Evolutionary conservation across 2,113 vertebrate genomes (phyloP).

Genomic region (Indri indri): DNA sequence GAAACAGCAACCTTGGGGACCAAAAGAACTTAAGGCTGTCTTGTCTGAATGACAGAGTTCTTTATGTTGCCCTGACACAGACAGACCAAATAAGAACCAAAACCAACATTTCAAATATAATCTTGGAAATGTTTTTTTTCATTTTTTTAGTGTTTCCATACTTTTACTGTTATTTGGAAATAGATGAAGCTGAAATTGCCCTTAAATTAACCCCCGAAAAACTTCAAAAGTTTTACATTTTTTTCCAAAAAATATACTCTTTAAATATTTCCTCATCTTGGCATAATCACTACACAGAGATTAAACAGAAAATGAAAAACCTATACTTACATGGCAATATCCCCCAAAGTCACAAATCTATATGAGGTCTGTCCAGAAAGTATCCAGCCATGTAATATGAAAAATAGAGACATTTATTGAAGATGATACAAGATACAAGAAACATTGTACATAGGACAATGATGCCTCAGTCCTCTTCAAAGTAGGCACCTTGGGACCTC

Average conservation of each 20-base stretch:
- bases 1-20: not conserved
- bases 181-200: conserved; percentile 25
- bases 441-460: no score
- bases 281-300: conserved; percentile 16
- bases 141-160: not conserved
- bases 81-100: not conserved
- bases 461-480: no score
- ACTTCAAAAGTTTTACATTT: conserved; percentile 45
- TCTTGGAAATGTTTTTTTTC: not conserved
- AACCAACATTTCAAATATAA: not conserved
- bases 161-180: conserved; percentile 23
- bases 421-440: no score
- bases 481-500: no score
- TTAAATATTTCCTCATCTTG: conserved; percentile 64
- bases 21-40: not conserved
- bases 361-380: no score
- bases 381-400: no score
- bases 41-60: not conserved
- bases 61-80: not conserved
- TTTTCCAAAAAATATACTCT: conserved; percentile 32
- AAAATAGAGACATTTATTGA: no score
- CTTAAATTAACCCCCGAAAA: conserved; percentile 30
- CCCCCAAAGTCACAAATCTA: not conserved
- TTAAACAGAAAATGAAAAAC: conserved; percentile 66
- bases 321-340: conserved; percentile 77